Percentiles rank a stretch among this genome's conserved stretches.
These are phyloP conservation scores for Pharmacophagus antenor DNA, from an alignment of 2,888 invertebrate species.

Conservation along the genomic window DNA sequence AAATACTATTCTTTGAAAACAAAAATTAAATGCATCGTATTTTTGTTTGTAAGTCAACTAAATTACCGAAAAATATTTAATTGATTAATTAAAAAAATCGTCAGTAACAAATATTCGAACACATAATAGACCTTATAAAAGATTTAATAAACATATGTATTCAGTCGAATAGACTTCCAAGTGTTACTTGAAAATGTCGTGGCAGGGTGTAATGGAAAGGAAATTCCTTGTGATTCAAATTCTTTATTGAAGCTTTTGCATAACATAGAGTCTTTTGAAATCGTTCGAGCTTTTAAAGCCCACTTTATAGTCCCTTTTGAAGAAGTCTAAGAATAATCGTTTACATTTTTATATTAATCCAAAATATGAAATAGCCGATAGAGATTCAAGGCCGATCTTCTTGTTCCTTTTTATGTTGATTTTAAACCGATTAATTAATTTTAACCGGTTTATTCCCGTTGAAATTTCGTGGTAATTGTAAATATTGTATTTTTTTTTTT, in stretches of 20 bases:
- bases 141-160: constrained; percentile 2
- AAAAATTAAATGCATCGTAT: too few relatives aligned
- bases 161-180: constrained; percentile 3
- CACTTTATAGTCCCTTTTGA: constrained; percentile 11
- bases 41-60: too few relatives aligned
- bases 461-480: too few relatives aligned
- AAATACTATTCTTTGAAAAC: too few relatives aligned
- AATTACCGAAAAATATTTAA: too few relatives aligned
- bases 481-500: too few relatives aligned
- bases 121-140: too few relatives aligned
- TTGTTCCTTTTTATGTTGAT: too few relatives aligned
- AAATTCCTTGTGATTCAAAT: constrained; percentile 20
- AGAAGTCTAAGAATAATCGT: constrained; percentile 20
- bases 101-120: background rate
- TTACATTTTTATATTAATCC: background rate
- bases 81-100: background rate
- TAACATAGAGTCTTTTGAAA: constrained; percentile 18
- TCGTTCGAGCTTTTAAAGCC: constrained; percentile 4
- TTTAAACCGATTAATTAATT: too few relatives aligned
- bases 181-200: constrained; percentile 5
- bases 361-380: too few relatives aligned
- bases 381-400: too few relatives aligned
- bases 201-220: constrained; percentile 14
- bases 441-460: too few relatives aligned
- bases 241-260: constrained; percentile 25